A percentile compares a stretch with the other conserved stretches of the same genome.
Evolutionary conservation across 2,113 vertebrate species (phyloP).

Genomic region (Corythornis madagascariensis): DNA sequence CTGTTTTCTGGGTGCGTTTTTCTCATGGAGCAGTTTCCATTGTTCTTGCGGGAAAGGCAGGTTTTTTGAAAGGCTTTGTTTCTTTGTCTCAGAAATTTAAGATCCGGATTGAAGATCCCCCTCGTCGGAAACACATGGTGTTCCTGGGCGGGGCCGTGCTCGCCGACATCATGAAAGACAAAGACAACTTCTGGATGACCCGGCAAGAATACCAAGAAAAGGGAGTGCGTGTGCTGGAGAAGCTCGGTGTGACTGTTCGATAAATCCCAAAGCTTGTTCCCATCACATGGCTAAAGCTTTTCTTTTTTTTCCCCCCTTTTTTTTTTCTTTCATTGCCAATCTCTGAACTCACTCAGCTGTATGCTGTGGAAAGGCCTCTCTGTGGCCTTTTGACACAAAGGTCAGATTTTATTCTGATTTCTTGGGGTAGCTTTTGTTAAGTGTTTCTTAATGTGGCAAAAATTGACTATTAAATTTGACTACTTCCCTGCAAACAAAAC

Average conservation of each 20-base stretch:
- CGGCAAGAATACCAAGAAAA: constrained; percentile 97
- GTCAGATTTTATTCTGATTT: constrained; percentile 75
- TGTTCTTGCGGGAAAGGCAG: background rate
- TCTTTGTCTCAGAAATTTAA: constrained; percentile 90
- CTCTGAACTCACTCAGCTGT: constrained; percentile 79
- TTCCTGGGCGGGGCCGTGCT: constrained; percentile 95
- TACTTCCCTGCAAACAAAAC: constrained; percentile 72
- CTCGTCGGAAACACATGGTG: constrained; percentile 98
- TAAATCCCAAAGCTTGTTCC: constrained; percentile 80
- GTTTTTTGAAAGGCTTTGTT: background rate
- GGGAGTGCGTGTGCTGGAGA: constrained; percentile 95
- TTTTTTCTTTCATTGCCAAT: constrained; percentile 72
- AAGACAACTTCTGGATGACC: constrained; percentile 99
- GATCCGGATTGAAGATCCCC: constrained; percentile 96
- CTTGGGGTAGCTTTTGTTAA: constrained; percentile 76
- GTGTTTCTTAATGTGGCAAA: constrained; percentile 76
- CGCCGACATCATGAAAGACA: constrained; percentile 99
- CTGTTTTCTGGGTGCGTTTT: background rate
- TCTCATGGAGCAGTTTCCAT: background rate
- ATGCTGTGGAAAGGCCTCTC: constrained; percentile 70
- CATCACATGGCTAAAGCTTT: constrained; percentile 63
- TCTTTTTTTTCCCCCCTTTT: constrained; percentile 53
- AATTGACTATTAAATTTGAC: constrained; percentile 76
- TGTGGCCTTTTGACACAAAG: constrained; percentile 75
- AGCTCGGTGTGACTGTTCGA: constrained; percentile 98